Evolutionary conservation across 2,797 vertebrate species (phyloP), one percentile per base, ranked within the genome.

Genomic region (Peromyscus attwateri): DNA sequence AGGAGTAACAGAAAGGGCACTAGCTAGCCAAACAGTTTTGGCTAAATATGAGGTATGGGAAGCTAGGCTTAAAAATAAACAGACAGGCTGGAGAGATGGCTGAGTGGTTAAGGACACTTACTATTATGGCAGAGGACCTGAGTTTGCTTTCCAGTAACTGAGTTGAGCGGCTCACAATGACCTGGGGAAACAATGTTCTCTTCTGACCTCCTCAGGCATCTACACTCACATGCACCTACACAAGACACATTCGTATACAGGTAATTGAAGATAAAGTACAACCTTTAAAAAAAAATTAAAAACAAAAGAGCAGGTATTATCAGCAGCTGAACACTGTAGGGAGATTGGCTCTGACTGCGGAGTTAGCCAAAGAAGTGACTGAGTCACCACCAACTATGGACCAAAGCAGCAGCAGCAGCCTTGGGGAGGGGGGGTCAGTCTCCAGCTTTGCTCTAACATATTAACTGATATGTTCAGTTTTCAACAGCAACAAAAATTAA

Each of bases 401-500:
- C 25, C 43, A 55, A 83, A 95, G 17, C 2, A 40, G 31, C 6
- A 89, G 6, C 34, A 91, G 6, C 29, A 73, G 31, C 3, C 0
- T 1, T n/a, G 21, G 62, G 55, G 87, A 27, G 19, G 27, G 1
- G 49, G 80, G 49, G 11, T 88, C 52, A 91, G 62, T 68, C 91
- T 82, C n/a, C 2, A 89, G 64, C 92, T n/a, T 80, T 87, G 31
- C 85, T 81, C 46, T 21, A 64, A 93, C 55, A 90, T 52, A 89
- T 62, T 75, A 92, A 89, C 49, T 62, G 55, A 95, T 95, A 96
- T 79, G 40, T 94, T 87, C 49, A 71, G 70, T 92, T 97, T 97
- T 94, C 89, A 94, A 85, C 64, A 95, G 95, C 90, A 94, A 87
- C n/a, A 91, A 95, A 82, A 95, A 87, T 94, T 66, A 64, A 4